Conservation (phyloP, 2,797 vertebrate genomes). For the Chaunax sp. region DNA sequence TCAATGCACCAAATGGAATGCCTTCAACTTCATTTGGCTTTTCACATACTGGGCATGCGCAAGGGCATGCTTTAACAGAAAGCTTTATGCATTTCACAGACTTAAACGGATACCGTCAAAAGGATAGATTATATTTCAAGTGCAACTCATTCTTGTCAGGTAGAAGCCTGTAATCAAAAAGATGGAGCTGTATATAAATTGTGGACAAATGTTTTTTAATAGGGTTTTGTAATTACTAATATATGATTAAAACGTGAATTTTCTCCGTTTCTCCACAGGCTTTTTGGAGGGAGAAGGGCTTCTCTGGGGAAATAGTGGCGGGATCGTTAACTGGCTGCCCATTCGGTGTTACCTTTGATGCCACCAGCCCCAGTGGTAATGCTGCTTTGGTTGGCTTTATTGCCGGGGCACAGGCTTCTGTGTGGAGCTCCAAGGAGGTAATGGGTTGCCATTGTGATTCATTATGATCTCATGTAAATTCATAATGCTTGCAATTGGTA, state of each 20-base stretch:
- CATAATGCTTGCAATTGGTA: not conserved
- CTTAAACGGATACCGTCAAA: too few species aligned
- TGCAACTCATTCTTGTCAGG: too few species aligned
- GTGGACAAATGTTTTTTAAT: too few species aligned
- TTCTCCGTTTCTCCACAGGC: slow-evolving; percentile 62
- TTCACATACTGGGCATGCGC: too few species aligned
- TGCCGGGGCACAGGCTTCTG: slow-evolving; percentile 66
- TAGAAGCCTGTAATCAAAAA: too few species aligned
- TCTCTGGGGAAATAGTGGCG: slow-evolving; percentile 79
- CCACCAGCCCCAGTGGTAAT: slow-evolving; percentile 76
- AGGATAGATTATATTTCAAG: too few species aligned
- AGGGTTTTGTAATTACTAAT: too few species aligned
- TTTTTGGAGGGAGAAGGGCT: slow-evolving; percentile 82
- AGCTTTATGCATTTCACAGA: too few species aligned
- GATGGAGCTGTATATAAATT: too few species aligned
- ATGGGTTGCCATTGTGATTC: slow-evolving; percentile 9
- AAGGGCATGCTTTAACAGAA: too few species aligned
- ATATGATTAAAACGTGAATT: not conserved
- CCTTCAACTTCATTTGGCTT: too few species aligned
- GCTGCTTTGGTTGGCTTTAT: slow-evolving; percentile 83
- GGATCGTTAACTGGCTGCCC: slow-evolving; percentile 69
- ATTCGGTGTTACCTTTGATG: slow-evolving; percentile 80
- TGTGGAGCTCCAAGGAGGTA: slow-evolving; percentile 79
- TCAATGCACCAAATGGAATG: too few species aligned
- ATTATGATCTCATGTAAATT: not conserved